Percentiles rank a stretch among this genome's conserved stretches.
phyloP scores from a whole-genome alignment of 2,797 vertebrate genomes.

The Scolopax rusticola region DNA sequence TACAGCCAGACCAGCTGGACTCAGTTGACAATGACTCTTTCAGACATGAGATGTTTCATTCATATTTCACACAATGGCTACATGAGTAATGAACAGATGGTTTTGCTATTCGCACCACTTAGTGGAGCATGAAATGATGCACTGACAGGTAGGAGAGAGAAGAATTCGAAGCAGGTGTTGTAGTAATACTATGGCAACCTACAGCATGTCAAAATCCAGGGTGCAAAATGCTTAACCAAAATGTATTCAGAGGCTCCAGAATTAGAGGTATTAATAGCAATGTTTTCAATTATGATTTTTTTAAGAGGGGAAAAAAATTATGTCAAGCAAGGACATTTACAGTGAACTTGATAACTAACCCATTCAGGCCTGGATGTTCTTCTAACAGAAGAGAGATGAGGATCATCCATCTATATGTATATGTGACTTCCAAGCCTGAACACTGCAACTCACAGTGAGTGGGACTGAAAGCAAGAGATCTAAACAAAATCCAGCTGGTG shows the following conservation, averaged over 20 bases:
- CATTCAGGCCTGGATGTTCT: neutral
- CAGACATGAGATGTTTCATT: slow-evolving; percentile 66
- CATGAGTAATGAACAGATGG: slow-evolving; percentile 73
- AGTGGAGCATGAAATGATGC: slow-evolving; percentile 71
- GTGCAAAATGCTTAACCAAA: neutral
- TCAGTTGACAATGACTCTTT: slow-evolving; percentile 56
- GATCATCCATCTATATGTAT: neutral
- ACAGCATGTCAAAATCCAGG: slow-evolving; percentile 24
- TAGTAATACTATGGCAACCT: neutral
- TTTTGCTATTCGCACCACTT: slow-evolving; percentile 61
- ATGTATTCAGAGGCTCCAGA: neutral
- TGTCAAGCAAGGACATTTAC: neutral
- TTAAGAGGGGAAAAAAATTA: neutral
- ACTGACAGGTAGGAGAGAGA: slow-evolving; percentile 64
- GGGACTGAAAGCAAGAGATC: neutral
- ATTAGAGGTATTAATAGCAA: neutral
- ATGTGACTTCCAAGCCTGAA: neutral
- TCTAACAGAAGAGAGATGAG: neutral
- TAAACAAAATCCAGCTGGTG: neutral
- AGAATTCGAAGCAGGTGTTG: slow-evolving; percentile 40
- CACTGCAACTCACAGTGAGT: neutral
- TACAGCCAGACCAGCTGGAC: slow-evolving; percentile 18
- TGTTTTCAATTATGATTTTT: neutral
- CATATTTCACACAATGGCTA: slow-evolving; percentile 65
- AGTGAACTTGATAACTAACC: neutral